phyloP scores from a whole-genome alignment of 1,140 invertebrate species.

The Augochlora pura region DNA sequence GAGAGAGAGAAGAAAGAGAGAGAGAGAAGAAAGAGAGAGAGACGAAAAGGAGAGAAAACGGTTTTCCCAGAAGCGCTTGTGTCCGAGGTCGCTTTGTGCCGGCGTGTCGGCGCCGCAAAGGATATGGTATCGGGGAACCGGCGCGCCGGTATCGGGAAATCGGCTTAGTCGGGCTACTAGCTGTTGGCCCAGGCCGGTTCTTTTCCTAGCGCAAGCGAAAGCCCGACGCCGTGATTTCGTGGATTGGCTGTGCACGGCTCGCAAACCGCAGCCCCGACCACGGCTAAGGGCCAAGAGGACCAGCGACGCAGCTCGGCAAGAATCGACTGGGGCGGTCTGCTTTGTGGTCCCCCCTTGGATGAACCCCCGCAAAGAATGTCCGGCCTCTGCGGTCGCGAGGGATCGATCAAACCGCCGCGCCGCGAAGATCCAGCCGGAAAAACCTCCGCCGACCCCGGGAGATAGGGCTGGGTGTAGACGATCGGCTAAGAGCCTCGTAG shows the following conservation, averaged over 20 bases:
- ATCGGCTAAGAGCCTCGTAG: too few relatives aligned
- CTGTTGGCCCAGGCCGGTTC: constrained; percentile 15
- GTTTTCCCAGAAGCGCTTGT: background rate
- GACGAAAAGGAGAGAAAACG: background rate
- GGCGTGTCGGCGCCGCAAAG: background rate
- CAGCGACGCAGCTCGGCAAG: constrained; percentile 44
- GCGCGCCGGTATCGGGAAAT: constrained; percentile 42
- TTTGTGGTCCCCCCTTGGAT: constrained; percentile 48
- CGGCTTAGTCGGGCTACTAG: constrained; percentile 49
- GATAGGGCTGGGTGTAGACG: too few relatives aligned
- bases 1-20: too few relatives aligned
- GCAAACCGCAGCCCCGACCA: constrained; percentile 55
- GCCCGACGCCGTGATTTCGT: constrained; percentile 50
- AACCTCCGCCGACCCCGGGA: constrained; percentile 11
- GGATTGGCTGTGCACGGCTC: constrained; percentile 52
- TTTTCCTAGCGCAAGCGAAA: constrained; percentile 34
- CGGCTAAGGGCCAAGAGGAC: constrained; percentile 56
- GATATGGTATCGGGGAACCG: constrained; percentile 36
- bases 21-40: too few relatives aligned
- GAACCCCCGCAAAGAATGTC: constrained; percentile 47
- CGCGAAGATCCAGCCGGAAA: constrained; percentile 37
- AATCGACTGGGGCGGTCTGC: constrained; percentile 49
- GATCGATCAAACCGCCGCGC: constrained; percentile 43
- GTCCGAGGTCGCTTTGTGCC: constrained; percentile 45
- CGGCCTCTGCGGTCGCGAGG: constrained; percentile 41